A percentile compares a stretch with the other conserved stretches of the same genome.
Evolutionary conservation across 2,888 invertebrate species (phyloP).

Genomic region (Dromius quadrimaculatus): DNA sequence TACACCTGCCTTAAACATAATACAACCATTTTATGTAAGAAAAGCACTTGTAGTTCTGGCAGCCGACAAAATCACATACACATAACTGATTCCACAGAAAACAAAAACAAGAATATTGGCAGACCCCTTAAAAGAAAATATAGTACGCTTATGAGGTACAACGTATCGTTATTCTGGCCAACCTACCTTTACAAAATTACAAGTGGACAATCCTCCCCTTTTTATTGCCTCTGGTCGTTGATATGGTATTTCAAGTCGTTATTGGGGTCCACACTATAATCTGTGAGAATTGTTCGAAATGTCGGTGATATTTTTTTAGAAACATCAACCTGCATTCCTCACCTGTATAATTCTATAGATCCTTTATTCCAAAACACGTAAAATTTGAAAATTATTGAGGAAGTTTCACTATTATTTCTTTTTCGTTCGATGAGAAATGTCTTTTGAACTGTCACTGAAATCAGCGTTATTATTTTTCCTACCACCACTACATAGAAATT

Average conservation of each 20-base stretch:
- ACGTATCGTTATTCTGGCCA: constrained; percentile 17
- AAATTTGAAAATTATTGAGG: constrained; percentile 16
- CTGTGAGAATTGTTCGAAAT: constrained; percentile 28
- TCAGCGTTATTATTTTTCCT: too few relatives aligned
- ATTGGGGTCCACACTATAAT: constrained; percentile 22
- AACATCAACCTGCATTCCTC: constrained; percentile 34
- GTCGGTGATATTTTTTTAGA: constrained; percentile 8
- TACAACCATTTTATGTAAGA: too few relatives aligned
- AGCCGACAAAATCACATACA: too few relatives aligned
- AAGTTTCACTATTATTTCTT: too few relatives aligned
- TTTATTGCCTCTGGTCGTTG: constrained; percentile 30
- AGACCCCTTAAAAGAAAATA: too few relatives aligned
- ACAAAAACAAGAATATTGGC: too few relatives aligned
- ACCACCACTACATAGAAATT: too few relatives aligned
- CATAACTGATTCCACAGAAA: too few relatives aligned
- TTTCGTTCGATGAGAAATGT: too few relatives aligned
- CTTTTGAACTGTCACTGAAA: too few relatives aligned
- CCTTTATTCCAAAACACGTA: constrained; percentile 22
- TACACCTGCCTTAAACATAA: too few relatives aligned
- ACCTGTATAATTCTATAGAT: constrained; percentile 17
- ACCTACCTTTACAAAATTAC: constrained; percentile 26
- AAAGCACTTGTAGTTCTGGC: too few relatives aligned
- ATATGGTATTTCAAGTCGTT: constrained; percentile 42
- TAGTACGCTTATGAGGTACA: not conserved
- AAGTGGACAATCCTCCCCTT: constrained; percentile 39